Conservation (phyloP, 2,797 vertebrate species). For the Notolepis coatsorum region DNA sequence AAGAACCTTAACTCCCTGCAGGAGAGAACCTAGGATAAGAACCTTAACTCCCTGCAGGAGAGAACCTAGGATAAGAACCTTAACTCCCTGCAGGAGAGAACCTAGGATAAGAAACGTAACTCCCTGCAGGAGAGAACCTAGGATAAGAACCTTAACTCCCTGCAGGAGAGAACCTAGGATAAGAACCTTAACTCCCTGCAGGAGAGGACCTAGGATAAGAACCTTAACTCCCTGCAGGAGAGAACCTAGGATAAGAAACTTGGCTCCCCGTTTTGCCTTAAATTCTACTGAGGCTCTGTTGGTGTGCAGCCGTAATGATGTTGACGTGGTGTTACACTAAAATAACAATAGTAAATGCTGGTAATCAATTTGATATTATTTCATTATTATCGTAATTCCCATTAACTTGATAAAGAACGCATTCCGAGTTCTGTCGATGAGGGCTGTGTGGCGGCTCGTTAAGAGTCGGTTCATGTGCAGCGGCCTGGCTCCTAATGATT, state of each 20-base stretch:
- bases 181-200: too few relatives aligned
- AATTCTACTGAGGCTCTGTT: conserved; percentile 27
- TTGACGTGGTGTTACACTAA: conserved; percentile 15
- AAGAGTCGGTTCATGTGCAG: conserved; percentile 26
- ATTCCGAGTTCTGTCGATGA: too few relatives aligned
- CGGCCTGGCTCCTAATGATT: conserved; percentile 2
- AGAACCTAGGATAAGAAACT: too few relatives aligned
- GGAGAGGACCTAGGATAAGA: conserved; percentile 50
- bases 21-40: too few relatives aligned
- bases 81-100: conserved; percentile 61
- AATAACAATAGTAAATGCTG: too few relatives aligned
- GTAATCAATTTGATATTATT: conserved; percentile 21
- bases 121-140: conserved; percentile 46
- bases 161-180: too few relatives aligned
- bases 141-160: conserved; percentile 61
- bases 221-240: conserved; percentile 58
- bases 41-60: conserved; percentile 49
- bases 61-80: conserved; percentile 48
- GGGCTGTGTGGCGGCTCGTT: conserved; percentile 34
- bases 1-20: conserved; percentile 55
- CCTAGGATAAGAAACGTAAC: too few relatives aligned
- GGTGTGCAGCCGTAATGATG: neutral
- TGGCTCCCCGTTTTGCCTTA: conserved; percentile 50
- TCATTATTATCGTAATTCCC: neutral
- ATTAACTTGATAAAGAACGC: conserved; percentile 33